A percentile compares a stretch with the other conserved stretches of the same genome.
Evolutionary conservation across 2,797 vertebrate species (phyloP).

Genomic region (Sylvia borin): DNA sequence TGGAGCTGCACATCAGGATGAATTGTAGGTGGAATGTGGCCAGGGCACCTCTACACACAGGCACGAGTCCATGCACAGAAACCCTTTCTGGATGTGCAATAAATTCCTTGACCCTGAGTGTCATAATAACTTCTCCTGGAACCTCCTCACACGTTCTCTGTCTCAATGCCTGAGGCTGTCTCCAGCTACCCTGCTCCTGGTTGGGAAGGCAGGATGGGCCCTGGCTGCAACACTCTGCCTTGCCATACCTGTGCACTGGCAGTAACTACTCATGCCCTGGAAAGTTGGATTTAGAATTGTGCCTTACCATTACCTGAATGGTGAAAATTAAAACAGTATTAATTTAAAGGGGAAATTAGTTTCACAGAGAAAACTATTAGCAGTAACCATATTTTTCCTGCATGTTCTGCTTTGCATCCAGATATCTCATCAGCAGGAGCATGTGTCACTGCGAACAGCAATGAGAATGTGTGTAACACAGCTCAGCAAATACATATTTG

Average conservation of each 20-base stretch:
- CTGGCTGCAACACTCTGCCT: neutral
- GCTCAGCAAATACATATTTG: neutral
- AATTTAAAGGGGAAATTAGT: neutral
- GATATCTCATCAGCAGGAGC: neutral
- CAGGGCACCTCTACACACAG: neutral
- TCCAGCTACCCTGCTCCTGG: neutral
- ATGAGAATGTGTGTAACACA: neutral
- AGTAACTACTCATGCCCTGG: neutral
- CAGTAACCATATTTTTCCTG: neutral
- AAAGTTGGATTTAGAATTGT: neutral
- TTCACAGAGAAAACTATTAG: neutral
- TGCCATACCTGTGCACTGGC: neutral
- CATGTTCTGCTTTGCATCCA: neutral
- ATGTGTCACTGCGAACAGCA: fast-evolving
- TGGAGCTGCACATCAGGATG: neutral
- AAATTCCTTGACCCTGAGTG: neutral
- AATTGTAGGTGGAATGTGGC: neutral
- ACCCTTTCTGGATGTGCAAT: neutral
- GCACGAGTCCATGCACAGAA: neutral
- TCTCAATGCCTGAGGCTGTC: neutral
- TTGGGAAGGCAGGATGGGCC: neutral
- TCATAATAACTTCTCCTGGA: neutral
- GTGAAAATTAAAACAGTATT: neutral
- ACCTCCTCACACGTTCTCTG: neutral
- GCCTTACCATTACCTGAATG: neutral